A percentile compares a stretch with the other conserved stretches of the same genome.
Evolutionary conservation across 2,888 invertebrate species (phyloP).

Genomic region (Apodemia zela): DNA sequence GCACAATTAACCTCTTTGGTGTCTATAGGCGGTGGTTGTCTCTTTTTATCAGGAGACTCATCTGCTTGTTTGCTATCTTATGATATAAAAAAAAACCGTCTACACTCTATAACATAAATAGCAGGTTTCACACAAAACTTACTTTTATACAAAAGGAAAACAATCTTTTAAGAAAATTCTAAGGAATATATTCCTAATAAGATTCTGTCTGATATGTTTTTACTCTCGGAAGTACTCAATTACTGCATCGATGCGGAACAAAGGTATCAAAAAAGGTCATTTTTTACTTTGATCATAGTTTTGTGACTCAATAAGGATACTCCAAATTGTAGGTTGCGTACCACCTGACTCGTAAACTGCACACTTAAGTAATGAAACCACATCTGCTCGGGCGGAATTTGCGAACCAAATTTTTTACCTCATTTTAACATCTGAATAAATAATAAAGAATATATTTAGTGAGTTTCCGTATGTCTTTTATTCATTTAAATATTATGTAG

Average conservation of each 20-base stretch:
- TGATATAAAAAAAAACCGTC: no score
- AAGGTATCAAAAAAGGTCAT: conserved; percentile 22
- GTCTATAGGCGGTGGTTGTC: no score
- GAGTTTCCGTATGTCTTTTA: conserved; percentile 12
- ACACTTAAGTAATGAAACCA: conserved; percentile 37
- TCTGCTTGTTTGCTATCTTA: no score
- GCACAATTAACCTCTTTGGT: no score
- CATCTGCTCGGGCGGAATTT: conserved; percentile 38
- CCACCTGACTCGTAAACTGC: conserved; percentile 39
- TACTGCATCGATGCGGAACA: neutral
- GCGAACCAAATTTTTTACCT: conserved; percentile 34
- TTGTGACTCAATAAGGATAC: conserved; percentile 23
- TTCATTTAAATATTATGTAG: conserved; percentile 1
- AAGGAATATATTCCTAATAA: neutral
- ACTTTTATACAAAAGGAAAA: neutral
- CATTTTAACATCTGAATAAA: conserved; percentile 39
- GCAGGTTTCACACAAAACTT: no score
- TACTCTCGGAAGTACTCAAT: conserved; percentile 1
- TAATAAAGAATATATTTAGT: conserved; percentile 24
- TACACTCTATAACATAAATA: no score
- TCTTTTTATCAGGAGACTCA: no score
- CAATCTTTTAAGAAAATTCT: neutral
- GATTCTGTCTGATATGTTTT: neutral
- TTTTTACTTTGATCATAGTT: conserved; percentile 27
- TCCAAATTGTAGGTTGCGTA: conserved; percentile 35